Conservation (phyloP, 2,888 invertebrate species). For the Plebejus melissa region DNA sequence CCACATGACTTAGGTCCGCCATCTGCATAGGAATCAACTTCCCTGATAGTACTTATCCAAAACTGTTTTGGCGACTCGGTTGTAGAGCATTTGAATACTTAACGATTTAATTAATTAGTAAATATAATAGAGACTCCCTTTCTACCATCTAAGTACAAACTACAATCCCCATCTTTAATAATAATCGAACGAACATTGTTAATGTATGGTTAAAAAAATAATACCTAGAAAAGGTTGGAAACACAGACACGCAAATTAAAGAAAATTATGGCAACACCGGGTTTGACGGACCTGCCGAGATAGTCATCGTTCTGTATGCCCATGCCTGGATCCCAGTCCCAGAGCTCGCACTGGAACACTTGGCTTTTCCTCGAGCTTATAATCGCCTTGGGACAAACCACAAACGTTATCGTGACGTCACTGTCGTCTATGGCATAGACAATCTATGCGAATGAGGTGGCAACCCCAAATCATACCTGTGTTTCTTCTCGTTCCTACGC, state of each 20-base stretch:
- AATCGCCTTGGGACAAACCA: constrained; percentile 83
- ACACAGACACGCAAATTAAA: constrained; percentile 44
- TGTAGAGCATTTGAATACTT: background rate
- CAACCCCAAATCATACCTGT: constrained; percentile 17
- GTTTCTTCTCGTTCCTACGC: background rate
- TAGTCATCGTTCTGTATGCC: constrained; percentile 89
- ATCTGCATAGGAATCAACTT: too few species aligned
- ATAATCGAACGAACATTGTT: background rate
- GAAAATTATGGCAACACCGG: constrained; percentile 31
- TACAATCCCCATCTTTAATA: background rate
- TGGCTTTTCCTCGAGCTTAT: constrained; percentile 87
- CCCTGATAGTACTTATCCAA: background rate
- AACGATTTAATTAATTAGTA: background rate
- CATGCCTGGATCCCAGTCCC: constrained; percentile 91
- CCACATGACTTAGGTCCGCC: too few species aligned
- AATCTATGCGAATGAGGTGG: background rate
- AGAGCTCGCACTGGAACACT: constrained; percentile 85
- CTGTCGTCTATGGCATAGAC: background rate
- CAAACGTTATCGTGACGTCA: constrained; percentile 36
- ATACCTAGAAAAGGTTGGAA: constrained; percentile 43
- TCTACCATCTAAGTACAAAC: background rate
- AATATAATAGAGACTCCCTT: background rate
- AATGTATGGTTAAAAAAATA: background rate
- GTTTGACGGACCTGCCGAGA: constrained; percentile 87
- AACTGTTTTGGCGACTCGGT: background rate